Evolutionary conservation across 2,113 vertebrate genomes (phyloP).

Genomic region (Coturnix japonica): DNA sequence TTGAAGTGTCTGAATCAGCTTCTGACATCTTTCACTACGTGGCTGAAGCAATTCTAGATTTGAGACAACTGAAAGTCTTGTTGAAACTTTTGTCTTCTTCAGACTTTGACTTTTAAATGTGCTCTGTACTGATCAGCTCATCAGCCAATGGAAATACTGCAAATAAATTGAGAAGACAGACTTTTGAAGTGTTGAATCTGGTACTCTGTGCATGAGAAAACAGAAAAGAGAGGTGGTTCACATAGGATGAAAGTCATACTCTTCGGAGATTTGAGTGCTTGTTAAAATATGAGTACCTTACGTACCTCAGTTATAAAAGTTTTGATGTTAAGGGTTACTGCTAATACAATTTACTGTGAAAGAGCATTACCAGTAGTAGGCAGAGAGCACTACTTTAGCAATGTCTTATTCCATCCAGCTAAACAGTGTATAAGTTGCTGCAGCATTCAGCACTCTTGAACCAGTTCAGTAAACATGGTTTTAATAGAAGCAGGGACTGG

Average conservation of each 20-base stretch:
- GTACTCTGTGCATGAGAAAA: not conserved
- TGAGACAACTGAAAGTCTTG: not conserved
- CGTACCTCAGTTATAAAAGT: not conserved
- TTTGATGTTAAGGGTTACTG: not conserved
- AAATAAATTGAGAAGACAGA: not conserved
- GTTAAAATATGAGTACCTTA: not conserved
- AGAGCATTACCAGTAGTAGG: not conserved
- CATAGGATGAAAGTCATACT: not conserved
- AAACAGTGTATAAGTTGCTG: not conserved
- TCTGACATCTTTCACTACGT: not conserved
- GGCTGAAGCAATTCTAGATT: not conserved
- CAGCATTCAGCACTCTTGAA: slow-evolving; percentile 13
- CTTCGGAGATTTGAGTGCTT: not conserved
- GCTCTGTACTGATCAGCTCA: not conserved
- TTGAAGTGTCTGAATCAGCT: not conserved
- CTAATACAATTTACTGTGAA: not conserved
- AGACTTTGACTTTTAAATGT: not conserved
- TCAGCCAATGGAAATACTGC: not conserved
- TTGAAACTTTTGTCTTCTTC: not conserved
- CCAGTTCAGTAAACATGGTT: not conserved
- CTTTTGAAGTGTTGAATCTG: not conserved
- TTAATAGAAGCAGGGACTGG: not conserved
- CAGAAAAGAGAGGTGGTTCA: not conserved
- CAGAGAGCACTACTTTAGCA: not conserved
- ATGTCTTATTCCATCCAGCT: not conserved